Evolutionary conservation across 2,113 vertebrate genomes (phyloP), one percentile per base, ranked within the genome.

Genomic region (Gorsachius goisagi): DNA sequence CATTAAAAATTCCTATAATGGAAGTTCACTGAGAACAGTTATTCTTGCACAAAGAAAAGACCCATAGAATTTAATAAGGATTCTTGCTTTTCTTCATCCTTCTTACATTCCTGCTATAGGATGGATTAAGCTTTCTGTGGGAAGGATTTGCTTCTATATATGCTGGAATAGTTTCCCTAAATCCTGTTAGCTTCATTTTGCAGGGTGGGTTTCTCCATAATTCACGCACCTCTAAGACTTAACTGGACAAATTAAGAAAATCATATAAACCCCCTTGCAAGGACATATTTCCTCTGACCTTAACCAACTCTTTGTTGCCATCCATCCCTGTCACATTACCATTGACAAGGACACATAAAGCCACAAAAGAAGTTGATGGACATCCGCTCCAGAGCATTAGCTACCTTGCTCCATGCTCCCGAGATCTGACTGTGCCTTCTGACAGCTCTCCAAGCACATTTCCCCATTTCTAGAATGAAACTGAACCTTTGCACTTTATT

Each of bases 401-500:
- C 74, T 95, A 96, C 91, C 94, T 97, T 96, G 80, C 64, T 95
- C 45, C 68, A 15, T 55, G 88, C 80, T 97, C 79, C 73, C 87
- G 89, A 82, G 95, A 91, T 89, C 91, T n/a, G 39, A 23, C 93
- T 96, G 89, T 93, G 93, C 67, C 80, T 96, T 93, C 88, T 96
- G 93, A 97, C 96, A 97, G 94, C 81, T 93, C 77, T 91, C 89
- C 89, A 92, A 85, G 89, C n/a, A 63, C 74, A 93, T 94, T 97
- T 92, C 50, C 92, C 91, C 55, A 76, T 89, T 97, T 97, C 94
- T 92, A 97, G 91, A 95, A 91, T 85, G 93, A 93, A 96, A 96
- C 80, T 32, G 67, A 97, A 96, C 95, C 87, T 97, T 95, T 97
- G 94, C 86, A 96, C 97, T 97, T 96, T 96, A 93, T 96, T 95